A percentile compares a stretch with the other conserved stretches of the same genome.
Conservation (phyloP, 2,113 vertebrate genomes). For the Crotalus helleri region DNA sequence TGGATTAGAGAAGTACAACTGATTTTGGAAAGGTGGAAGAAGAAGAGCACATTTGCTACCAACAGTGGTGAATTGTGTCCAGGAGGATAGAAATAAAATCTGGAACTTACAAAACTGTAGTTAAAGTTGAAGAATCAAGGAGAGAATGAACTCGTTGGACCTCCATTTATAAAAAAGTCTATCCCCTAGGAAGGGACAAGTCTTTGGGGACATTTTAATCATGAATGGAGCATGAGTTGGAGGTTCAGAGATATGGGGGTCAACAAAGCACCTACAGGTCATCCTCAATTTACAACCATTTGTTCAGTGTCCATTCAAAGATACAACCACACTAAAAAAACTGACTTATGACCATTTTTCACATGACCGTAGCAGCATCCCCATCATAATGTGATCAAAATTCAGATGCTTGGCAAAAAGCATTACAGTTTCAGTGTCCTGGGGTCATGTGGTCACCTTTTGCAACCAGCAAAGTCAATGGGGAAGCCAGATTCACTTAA, state of each 20-base stretch:
- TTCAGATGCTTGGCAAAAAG: too few relatives aligned
- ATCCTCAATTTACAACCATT: too few relatives aligned
- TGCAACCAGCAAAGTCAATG: too few relatives aligned
- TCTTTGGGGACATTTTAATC: background rate
- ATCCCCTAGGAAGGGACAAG: background rate
- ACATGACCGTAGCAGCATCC: too few relatives aligned
- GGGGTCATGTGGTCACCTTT: too few relatives aligned
- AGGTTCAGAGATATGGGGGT: background rate
- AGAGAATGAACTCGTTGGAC: too few relatives aligned
- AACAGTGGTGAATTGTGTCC: background rate
- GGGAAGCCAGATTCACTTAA: too few relatives aligned
- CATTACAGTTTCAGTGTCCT: too few relatives aligned
- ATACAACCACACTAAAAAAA: too few relatives aligned
- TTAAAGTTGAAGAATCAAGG: background rate
- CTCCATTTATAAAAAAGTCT: background rate
- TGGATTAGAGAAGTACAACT: background rate
- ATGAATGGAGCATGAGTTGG: background rate
- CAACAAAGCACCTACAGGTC: background rate
- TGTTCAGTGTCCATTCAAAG: too few relatives aligned
- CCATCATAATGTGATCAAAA: too few relatives aligned
- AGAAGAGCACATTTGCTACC: background rate
- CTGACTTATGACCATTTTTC: too few relatives aligned
- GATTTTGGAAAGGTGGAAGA: background rate
- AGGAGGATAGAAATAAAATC: background rate
- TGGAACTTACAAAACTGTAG: background rate